A percentile compares a stretch with the other conserved stretches of the same genome.
These are phyloP conservation scores for Crossaster papposus DNA, from an alignment of 53 echinoderm and acorn worm species.

Conservation along the genomic window DNA sequence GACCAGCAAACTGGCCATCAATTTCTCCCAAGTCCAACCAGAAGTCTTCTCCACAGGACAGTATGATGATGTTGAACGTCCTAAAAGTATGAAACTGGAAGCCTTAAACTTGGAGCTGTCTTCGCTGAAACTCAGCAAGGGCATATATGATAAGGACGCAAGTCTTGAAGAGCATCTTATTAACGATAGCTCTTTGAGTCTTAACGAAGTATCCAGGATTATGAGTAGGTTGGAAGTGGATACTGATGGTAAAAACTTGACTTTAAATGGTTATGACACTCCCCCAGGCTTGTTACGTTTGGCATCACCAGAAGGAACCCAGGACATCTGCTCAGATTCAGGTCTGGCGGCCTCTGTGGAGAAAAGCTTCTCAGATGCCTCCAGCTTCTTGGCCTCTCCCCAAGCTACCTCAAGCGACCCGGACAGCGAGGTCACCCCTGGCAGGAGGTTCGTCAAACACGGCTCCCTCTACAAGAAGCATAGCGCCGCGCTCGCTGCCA, in stretches of 20 bases:
- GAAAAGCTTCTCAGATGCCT: neutral
- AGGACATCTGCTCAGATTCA: constrained; percentile 9
- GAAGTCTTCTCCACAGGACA: neutral
- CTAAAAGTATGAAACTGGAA: constrained; percentile 31
- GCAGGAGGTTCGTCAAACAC: constrained; percentile 5
- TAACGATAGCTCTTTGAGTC: neutral
- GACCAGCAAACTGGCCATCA: constrained; percentile 55
- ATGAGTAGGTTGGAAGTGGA: constrained; percentile 21
- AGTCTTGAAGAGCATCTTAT: neutral
- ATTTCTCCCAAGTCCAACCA: constrained; percentile 13
- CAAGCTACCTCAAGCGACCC: constrained; percentile 16
- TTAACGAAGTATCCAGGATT: constrained; percentile 53
- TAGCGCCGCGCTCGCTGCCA: neutral
- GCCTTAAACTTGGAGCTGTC: constrained; percentile 50
- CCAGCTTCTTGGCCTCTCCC: neutral
- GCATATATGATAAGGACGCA: neutral
- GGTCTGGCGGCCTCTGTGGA: neutral
- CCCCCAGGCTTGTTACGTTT: neutral
- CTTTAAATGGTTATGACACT: constrained; percentile 16
- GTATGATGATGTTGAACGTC: neutral
- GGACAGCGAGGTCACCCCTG: neutral
- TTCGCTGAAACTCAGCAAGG: neutral
- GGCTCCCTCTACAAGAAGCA: neutral
- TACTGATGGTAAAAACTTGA: neutral
- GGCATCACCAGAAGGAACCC: constrained; percentile 1